Evolutionary conservation across 92 coral and sea anemone genomes (phyloP), one percentile per base, ranked within the genome.

Genomic region (Phenganax subtilis): DNA sequence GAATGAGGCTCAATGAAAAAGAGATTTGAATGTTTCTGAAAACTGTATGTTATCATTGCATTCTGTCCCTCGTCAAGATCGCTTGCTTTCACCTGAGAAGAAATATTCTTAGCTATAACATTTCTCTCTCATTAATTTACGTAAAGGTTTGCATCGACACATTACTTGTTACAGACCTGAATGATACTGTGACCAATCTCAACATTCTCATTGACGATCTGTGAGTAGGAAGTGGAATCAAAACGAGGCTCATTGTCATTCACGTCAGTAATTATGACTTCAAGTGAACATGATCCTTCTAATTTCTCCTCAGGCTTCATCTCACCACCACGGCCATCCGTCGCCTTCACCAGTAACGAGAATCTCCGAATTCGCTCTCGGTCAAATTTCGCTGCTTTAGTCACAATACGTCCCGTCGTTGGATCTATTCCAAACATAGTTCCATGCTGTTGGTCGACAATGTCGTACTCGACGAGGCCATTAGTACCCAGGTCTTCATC

Each of bases 1-100:
- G 96, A 82, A 7, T 16, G 44, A 14, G 73, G 25, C 6, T 87
- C 93, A 54, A 96, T 90, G 0, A 78, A 65, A 59, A 93, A 93
- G 77, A 82, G 80, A 54, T 63, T 25, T 44, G 87, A 91, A 28
- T 81, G 75, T 66, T 65, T 81, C 68, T 84, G 80, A 7, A 93
- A 78, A 53, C 90, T 82, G 82, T 91, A 93, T 0, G 84, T 87
- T 66, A 93, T 87, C 6, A 82, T 44, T 10, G 93, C 92, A 75
- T 93, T 93, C 11, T 85, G 57, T 10, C 98, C 98, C n/a, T 91
- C 89, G 84, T 93, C 98, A 52, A 72, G 66, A 67, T 93, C 98
- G 16, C 83, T 88, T 31, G 98, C 98, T 71, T 92, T 90, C 0
- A 92, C 97, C 89, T 86, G 29, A 31, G 63, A 74, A 63, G 15